Percentiles rank a stretch among this genome's conserved stretches.
These are phyloP conservation scores for Myodes glareolus DNA, from an alignment of 2,113 vertebrate genomes.

Conservation along the genomic window DNA sequence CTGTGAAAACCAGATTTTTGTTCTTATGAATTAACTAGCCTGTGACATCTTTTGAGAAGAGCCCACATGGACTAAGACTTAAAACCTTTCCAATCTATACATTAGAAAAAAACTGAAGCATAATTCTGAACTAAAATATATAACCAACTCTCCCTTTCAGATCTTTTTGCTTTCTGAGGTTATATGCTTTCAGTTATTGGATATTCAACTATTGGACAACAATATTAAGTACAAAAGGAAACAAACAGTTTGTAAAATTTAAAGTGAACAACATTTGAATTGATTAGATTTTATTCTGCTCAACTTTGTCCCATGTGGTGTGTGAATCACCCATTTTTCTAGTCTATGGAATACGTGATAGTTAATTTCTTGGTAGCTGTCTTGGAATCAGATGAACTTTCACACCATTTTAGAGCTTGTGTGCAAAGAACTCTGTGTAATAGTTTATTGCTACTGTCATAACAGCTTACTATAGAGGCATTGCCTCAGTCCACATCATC, in stretches of 20 bases:
- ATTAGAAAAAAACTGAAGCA: background rate
- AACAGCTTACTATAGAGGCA: background rate
- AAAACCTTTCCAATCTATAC: background rate
- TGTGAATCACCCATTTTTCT: background rate
- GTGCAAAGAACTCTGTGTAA: background rate
- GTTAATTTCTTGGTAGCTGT: background rate
- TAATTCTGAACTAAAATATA: background rate
- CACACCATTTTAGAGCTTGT: background rate
- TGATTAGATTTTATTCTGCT: background rate
- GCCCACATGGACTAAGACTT: background rate
- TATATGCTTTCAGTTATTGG: background rate
- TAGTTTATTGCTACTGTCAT: background rate
- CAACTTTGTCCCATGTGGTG: background rate
- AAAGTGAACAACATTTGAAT: background rate
- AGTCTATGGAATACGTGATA: background rate
- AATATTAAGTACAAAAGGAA: background rate
- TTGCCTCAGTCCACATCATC: too few species aligned
- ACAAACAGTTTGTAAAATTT: background rate
- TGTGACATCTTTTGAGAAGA: background rate
- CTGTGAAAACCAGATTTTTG: background rate
- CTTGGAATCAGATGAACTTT: background rate
- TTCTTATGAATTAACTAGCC: background rate
- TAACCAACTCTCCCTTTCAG: background rate
- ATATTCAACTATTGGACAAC: background rate
- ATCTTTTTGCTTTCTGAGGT: background rate